phyloP scores from a whole-genome alignment of 2,888 invertebrate species.

The Carterocephalus palaemon region DNA sequence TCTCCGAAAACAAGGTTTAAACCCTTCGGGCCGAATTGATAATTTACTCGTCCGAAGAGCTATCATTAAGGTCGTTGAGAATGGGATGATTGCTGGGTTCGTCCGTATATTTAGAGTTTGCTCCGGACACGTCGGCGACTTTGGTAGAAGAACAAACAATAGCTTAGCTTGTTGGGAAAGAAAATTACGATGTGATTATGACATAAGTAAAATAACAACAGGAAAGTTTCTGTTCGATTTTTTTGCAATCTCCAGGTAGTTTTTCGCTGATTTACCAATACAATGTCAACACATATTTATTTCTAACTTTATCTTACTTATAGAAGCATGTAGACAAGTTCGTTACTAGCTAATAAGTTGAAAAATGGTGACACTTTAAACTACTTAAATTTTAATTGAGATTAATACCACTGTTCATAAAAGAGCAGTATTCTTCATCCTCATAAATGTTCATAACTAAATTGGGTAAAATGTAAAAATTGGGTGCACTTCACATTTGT shows the following conservation, averaged over 20 bases:
- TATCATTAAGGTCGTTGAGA: conserved; percentile 71
- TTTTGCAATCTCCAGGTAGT: conserved; percentile 22
- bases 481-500: too few relatives aligned
- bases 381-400: too few relatives aligned
- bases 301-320: too few relatives aligned
- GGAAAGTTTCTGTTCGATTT: conserved; percentile 1
- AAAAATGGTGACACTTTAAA: too few relatives aligned
- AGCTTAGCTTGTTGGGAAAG: conserved; percentile 72
- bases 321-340: too few relatives aligned
- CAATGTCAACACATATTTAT: too few relatives aligned
- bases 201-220: conserved; percentile 30
- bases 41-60: conserved; percentile 76
- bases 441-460: too few relatives aligned
- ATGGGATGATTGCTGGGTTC: conserved; percentile 71
- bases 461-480: too few relatives aligned
- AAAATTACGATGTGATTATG: conserved; percentile 70
- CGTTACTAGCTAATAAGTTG: too few relatives aligned
- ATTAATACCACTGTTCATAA: too few relatives aligned
- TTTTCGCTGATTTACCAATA: neutral
- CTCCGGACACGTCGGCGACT: conserved; percentile 53
- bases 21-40: conserved; percentile 76
- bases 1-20: conserved; percentile 65
- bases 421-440: too few relatives aligned
- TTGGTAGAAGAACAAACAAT: conserved; percentile 75
- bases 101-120: conserved; percentile 58